Evolutionary conservation across 1,140 invertebrate genomes (phyloP).

Genomic region (Vanessa atalanta): DNA sequence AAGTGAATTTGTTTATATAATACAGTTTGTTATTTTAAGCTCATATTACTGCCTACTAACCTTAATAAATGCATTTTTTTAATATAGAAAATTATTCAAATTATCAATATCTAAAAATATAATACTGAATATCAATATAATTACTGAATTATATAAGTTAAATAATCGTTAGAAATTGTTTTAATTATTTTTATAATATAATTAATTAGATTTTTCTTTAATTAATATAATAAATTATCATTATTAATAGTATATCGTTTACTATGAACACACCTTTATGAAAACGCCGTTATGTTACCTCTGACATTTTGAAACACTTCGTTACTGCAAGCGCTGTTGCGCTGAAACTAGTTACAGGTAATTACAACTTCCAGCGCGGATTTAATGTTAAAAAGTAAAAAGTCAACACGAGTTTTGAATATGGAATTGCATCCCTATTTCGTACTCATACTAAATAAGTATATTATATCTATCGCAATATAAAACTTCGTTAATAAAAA

Average conservation of each 20-base stretch:
- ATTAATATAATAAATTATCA: too few relatives aligned
- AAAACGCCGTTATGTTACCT: slow-evolving; percentile 23
- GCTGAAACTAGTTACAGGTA: slow-evolving; percentile 28
- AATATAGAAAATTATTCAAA: too few relatives aligned
- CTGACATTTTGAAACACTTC: slow-evolving; percentile 26
- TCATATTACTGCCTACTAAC: too few relatives aligned
- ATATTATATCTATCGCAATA: not conserved
- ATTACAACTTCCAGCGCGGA: slow-evolving; percentile 26
- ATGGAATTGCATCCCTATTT: slow-evolving; percentile 7
- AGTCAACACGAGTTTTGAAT: slow-evolving; percentile 24
- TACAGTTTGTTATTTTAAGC: too few relatives aligned
- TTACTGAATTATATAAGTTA: too few relatives aligned
- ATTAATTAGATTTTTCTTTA: too few relatives aligned
- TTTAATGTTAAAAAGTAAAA: slow-evolving; percentile 24
- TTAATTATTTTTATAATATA: too few relatives aligned
- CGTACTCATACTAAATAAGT: not conserved
- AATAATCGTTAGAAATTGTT: too few relatives aligned
- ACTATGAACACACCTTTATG: slow-evolving; percentile 9
- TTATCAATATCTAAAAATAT: too few relatives aligned
- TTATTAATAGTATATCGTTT: not conserved
- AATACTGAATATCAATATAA: too few relatives aligned
- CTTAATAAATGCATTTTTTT: too few relatives aligned
- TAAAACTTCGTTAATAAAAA: not conserved
- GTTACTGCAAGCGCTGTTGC: slow-evolving; percentile 17
- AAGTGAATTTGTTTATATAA: not conserved